Evolutionary conservation across 1,140 invertebrate genomes (phyloP), one percentile per base, ranked within the genome.

Genomic region (Andricus grossulariae): DNA sequence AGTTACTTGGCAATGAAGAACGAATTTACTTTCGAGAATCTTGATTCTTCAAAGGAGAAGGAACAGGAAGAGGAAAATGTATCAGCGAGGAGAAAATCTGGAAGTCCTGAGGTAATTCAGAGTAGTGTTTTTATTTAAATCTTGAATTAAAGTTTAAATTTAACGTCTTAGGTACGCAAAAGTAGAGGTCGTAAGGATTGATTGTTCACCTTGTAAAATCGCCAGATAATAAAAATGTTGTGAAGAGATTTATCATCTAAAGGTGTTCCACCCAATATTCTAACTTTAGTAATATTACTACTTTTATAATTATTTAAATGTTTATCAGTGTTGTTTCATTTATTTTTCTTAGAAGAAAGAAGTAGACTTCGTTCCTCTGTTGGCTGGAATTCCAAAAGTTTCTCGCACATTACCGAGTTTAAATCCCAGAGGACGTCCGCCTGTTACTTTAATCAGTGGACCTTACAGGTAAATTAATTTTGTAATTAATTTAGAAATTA

Each of bases 371-470:
- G 21, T 86, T 50, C 87, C 86, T 39, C 18, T 88, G n/a, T 74
- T 88, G 6, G 79, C 78, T 39, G 87, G 83, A 16, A 87, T 88
- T 55, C 84, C 89, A 5, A 88, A 89, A 83, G 54, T 84, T 76
- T 70, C 79, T 15, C 81, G 82, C 50, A 19, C 73, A 12, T 60
- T 52, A 10, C 32, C 72, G 12, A 52, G 12, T 52, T 51, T 11
- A 10, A 39, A 39, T 21, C 25, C 19, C 72, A 52, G 51, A 25
- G 50, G 51, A 39, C 50, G 49, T 52, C 88, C 88, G 39, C 88
- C 88, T 8, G 81, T 88, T 57, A 87, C 86, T 50, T 77, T 87
- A 10, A 79, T 84, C 72, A 87, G 82, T 72, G 85, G 84, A 49
- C 79, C 75, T 11, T 86, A 84, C 50, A 86, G 85, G 87, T 88